Evolutionary conservation across 2,888 invertebrate genomes (phyloP).

Genomic region (Aradus depressus): DNA sequence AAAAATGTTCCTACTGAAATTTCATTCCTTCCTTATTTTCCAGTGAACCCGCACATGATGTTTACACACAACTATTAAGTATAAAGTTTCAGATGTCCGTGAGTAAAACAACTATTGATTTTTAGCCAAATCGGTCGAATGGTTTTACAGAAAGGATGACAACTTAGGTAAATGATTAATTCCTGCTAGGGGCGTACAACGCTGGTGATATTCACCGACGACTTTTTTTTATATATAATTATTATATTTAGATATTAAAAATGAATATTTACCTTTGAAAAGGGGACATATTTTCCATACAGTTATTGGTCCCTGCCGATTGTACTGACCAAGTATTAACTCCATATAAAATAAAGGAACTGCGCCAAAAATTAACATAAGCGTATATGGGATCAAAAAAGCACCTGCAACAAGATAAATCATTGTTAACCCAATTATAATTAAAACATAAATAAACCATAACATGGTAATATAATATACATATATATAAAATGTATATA

Average conservation of each 20-base stretch:
- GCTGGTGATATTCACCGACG: neutral
- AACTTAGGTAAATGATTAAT: neutral
- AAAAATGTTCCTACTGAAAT: too few relatives aligned
- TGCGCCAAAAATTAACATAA: conserved; percentile 65
- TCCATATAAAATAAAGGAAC: conserved; percentile 71
- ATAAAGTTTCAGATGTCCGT: too few relatives aligned
- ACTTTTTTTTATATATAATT: neutral
- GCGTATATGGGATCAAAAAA: conserved; percentile 60
- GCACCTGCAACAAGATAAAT: conserved; percentile 45
- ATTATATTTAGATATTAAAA: too few relatives aligned
- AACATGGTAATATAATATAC: too few relatives aligned
- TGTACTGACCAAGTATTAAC: conserved; percentile 62
- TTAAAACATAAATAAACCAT: too few relatives aligned
- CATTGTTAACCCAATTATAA: too few relatives aligned
- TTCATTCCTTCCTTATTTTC: too few relatives aligned
- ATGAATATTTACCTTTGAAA: conserved; percentile 63
- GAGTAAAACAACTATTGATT: too few relatives aligned
- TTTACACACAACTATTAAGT: neutral
- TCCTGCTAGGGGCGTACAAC: neutral
- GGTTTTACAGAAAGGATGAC: neutral
- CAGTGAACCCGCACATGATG: too few relatives aligned
- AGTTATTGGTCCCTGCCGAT: conserved; percentile 62
- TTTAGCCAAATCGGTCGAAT: too few relatives aligned
- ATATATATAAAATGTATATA: too few relatives aligned
- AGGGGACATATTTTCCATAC: conserved; percentile 75